Percentiles rank a stretch among this genome's conserved stretches.
Evolutionary conservation across 2,113 vertebrate species (phyloP).

Genomic region (Pardalotus punctatus): DNA sequence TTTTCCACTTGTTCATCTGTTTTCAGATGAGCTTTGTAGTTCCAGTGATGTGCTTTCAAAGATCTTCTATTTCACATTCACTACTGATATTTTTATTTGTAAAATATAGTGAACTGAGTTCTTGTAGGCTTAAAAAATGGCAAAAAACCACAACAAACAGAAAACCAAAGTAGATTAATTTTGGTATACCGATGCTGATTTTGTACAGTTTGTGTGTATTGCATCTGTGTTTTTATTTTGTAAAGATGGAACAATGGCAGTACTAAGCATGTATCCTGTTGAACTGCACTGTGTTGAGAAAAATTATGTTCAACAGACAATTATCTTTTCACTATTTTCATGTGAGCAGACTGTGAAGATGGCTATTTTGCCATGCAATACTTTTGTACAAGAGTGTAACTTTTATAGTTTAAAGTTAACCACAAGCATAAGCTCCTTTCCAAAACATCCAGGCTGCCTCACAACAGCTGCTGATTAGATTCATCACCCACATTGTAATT

Average conservation of each 20-base stretch:
- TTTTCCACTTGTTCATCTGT: constrained; percentile 40
- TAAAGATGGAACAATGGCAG: constrained; percentile 43
- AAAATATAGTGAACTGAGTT: constrained; percentile 66
- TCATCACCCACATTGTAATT: background rate
- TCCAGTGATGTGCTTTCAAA: constrained; percentile 51
- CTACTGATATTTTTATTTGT: constrained; percentile 63
- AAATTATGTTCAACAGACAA: constrained; percentile 30
- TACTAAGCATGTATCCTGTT: background rate
- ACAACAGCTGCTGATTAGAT: constrained; percentile 15
- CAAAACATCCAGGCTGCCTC: constrained; percentile 19
- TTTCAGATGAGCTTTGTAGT: constrained; percentile 62
- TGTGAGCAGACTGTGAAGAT: constrained; percentile 63
- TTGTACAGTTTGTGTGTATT: constrained; percentile 63
- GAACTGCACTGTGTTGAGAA: constrained; percentile 57
- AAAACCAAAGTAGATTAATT: constrained; percentile 70
- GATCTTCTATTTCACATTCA: constrained; percentile 56
- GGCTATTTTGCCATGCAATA: constrained; percentile 40
- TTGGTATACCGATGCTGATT: constrained; percentile 64
- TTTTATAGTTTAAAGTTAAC: background rate
- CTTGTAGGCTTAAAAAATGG: constrained; percentile 34
- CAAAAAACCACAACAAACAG: background rate
- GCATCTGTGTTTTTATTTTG: constrained; percentile 48
- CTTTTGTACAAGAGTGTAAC: constrained; percentile 42
- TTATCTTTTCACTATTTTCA: constrained; percentile 43
- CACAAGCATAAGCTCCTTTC: background rate